Evolutionary conservation across 2,797 vertebrate genomes (phyloP).

Genomic region (Platyrinchus mystaceus): DNA sequence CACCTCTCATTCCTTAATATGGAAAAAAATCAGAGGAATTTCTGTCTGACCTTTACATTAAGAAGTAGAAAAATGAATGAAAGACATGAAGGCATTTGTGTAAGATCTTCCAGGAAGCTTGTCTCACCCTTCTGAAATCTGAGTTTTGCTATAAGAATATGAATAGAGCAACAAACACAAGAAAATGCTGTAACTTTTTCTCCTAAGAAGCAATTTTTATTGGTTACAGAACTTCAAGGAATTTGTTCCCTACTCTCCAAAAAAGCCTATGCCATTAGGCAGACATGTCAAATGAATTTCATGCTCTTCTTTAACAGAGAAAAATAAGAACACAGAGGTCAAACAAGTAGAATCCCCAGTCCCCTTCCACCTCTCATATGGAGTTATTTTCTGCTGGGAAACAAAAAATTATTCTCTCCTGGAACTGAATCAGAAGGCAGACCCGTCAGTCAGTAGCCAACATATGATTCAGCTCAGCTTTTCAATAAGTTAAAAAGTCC

Average conservation of each 20-base stretch:
- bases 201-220: conserved; percentile 37
- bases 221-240: conserved; percentile 47
- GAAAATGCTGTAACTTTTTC: conserved; percentile 3
- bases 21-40: background rate
- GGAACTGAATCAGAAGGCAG: conserved; percentile 77
- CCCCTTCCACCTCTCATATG: conserved; percentile 66
- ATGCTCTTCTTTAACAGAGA: conserved; percentile 44
- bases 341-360: conserved; percentile 56
- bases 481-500: conserved; percentile 60
- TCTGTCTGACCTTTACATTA: background rate
- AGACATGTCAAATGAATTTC: conserved; percentile 50
- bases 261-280: background rate
- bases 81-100: background rate
- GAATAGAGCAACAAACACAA: background rate
- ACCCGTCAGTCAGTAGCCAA: conserved; percentile 69
- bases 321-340: conserved; percentile 17
- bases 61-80: background rate
- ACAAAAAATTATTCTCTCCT: conserved; percentile 74
- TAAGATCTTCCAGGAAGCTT: background rate
- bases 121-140: background rate
- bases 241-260: conserved; percentile 30
- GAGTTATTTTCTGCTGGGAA: conserved; percentile 65
- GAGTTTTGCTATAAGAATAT: background rate
- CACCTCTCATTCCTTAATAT: background rate
- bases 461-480: conserved; percentile 74